Evolutionary conservation across 2,113 vertebrate species (phyloP), one percentile per base, ranked within the genome.

Genomic region (Dromas ardeola): DNA sequence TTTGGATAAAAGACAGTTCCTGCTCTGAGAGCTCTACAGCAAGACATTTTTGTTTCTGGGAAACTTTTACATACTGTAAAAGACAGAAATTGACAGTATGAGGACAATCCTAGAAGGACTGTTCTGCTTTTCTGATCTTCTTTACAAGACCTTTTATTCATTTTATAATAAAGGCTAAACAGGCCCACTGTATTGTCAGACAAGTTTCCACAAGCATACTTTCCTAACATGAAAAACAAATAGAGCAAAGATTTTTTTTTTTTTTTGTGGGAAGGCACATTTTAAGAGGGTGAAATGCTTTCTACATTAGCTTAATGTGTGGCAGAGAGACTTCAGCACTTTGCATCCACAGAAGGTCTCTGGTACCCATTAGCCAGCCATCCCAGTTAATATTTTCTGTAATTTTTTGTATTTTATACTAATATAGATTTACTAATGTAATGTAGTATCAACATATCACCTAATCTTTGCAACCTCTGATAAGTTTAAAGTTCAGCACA

Each of bases 241-340:
- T 0, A 50, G 25, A 13, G 10, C 5, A 62, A 29, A 53, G 19
- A 45, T 27, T n/a, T 34, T 30, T 78, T 6, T 53, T 42, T 42
- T 42, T 42, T 66, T 17, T 40, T 66, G 38, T 40, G 40, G 12
- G 40, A 92, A 78, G 55, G 67, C 45, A 85, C 67, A 81, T 27
- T 90, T 83, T 20, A 29, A 50, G 86, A 74, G 58, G 8, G 15
- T 67, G 55, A 72, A 74, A 78, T 15, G 32, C 20, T 10, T 86
- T 36, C 40, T 0, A 0, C 29, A 43, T 36, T 11, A 78, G 27
- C 34, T 15, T 0, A 85, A 43, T 7, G 9, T 19, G 30, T 58
- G 58, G 10, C 61, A 69, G 81, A 76, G 10, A 87, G 9, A 13
- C 22, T 56, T 34, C 9, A 73, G 30, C 10, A 73, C 53, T 83